Conservation (phyloP, 2,113 vertebrate species). For the Tyto alba region DNA sequence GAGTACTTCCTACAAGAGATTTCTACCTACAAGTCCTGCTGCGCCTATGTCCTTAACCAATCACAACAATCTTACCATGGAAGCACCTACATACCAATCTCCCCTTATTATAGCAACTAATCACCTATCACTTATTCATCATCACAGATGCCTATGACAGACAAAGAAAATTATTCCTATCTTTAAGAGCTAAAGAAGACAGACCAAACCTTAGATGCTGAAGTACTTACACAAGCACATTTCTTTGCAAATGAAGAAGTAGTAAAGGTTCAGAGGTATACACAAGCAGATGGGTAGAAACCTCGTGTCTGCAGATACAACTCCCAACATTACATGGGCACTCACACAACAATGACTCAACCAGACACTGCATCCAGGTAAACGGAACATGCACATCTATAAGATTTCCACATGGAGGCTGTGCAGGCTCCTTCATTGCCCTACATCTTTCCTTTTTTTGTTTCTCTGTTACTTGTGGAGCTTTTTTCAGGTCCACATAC, state of each 20-base stretch:
- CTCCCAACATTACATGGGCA: accelerated
- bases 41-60: background rate
- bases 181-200: background rate
- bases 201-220: background rate
- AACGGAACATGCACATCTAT: background rate
- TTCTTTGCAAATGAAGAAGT: background rate
- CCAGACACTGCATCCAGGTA: background rate
- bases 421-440: background rate
- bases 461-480: background rate
- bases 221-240: accelerated
- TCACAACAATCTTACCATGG: background rate
- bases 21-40: background rate
- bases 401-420: background rate
- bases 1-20: background rate
- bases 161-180: background rate
- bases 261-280: background rate
- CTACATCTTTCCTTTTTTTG: background rate
- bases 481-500: background rate
- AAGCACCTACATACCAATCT: background rate
- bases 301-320: accelerated
- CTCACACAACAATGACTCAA: background rate
- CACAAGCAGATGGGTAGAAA: background rate
- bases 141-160: background rate
- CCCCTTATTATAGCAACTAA: too few species aligned
- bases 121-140: background rate